phyloP scores from a whole-genome alignment of 2,113 vertebrate species.

The Stictonetta naevosa region DNA sequence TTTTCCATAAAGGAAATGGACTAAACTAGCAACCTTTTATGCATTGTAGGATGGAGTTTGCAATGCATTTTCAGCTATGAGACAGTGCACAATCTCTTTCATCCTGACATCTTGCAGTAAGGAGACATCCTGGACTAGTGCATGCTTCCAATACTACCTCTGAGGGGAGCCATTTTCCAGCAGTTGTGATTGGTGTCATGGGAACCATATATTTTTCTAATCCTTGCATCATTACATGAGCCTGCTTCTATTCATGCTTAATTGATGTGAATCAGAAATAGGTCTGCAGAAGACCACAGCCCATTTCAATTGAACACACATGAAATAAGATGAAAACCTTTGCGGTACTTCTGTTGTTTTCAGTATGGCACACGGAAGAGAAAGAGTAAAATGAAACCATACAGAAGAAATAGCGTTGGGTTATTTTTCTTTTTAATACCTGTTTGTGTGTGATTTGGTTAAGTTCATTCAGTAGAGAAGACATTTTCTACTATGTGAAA shows the following conservation, averaged over 20 bases:
- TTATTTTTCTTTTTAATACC: not conserved
- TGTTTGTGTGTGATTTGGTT: not conserved
- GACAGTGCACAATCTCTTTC: not conserved
- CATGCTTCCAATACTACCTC: slow-evolving; percentile 31
- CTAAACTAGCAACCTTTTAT: not conserved
- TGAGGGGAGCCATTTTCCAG: slow-evolving; percentile 69
- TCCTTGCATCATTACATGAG: not conserved
- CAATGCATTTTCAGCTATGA: not conserved
- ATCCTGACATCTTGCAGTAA: not conserved
- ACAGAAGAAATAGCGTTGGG: not conserved
- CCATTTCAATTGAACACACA: not conserved
- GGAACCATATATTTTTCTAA: not conserved
- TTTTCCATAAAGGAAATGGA: not conserved
- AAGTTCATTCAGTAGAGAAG: not conserved
- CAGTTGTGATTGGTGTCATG: slow-evolving; percentile 27
- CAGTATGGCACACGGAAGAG: not conserved
- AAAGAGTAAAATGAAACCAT: not conserved
- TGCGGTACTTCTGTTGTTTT: not conserved
- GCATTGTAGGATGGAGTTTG: not conserved
- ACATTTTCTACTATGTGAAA: not conserved
- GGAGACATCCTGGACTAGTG: not conserved
- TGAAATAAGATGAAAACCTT: not conserved
- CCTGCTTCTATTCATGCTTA: not conserved
- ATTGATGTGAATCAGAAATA: not conserved
- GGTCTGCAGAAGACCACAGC: not conserved